A percentile compares a stretch with the other conserved stretches of the same genome.
phyloP scores from a whole-genome alignment of 2,797 vertebrate genomes.

The Gadopsis marmoratus region DNA sequence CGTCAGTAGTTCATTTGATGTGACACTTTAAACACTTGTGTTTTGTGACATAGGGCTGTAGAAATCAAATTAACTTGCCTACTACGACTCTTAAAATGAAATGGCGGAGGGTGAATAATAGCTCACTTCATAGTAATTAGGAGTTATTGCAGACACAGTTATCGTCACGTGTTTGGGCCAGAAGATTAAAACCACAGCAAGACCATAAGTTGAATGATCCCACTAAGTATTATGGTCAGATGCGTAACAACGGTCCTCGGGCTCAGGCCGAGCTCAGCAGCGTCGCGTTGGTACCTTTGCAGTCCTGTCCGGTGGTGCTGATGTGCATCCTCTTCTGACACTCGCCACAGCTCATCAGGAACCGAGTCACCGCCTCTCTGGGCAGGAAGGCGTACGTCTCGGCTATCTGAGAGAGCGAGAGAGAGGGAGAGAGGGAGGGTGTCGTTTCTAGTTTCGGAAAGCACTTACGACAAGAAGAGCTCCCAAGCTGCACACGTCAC shows the following conservation, averaged over 20 bases:
- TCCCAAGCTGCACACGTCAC: not conserved
- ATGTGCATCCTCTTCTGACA: slow-evolving; percentile 99
- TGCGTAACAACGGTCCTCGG: not conserved
- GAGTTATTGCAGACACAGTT: not conserved
- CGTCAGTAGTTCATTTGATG: not conserved
- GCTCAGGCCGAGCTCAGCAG: not conserved
- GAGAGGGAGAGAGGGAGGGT: not conserved
- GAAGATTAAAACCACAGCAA: not conserved
- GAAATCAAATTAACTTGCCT: too few species aligned
- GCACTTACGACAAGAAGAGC: not conserved
- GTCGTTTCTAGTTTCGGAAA: not conserved
- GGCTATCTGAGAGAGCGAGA: slow-evolving; percentile 87
- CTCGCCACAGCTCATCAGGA: slow-evolving; percentile 98
- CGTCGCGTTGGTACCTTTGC: slow-evolving; percentile 85
- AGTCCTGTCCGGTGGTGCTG: slow-evolving; percentile 88
- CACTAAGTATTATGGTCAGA: not conserved
- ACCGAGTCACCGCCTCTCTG: slow-evolving; percentile 95
- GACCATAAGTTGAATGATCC: not conserved
- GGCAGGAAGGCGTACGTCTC: slow-evolving; percentile 98
- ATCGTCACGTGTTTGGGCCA: not conserved
- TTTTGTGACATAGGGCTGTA: too few species aligned
- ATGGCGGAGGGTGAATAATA: not conserved
- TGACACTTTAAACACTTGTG: too few species aligned
- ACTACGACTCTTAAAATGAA: too few species aligned
- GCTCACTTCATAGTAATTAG: too few species aligned